A percentile compares a stretch with the other conserved stretches of the same genome.
Conservation (phyloP, 2,888 invertebrate species). For the Gasteruption jaculator region DNA sequence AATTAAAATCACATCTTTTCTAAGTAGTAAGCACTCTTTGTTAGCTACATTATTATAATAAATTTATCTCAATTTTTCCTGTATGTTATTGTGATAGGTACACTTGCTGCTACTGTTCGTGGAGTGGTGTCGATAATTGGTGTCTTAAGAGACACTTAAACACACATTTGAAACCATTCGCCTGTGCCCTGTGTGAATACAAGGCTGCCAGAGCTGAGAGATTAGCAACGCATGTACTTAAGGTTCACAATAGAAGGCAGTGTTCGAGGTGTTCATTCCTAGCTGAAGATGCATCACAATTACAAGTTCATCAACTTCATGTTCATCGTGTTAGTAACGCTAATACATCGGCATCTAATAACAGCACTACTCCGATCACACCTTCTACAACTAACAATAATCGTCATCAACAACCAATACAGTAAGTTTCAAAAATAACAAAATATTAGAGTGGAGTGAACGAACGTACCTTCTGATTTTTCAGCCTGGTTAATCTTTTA, state of each 20-base stretch:
- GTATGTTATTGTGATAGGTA: conserved; percentile 58
- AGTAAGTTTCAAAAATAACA: no score
- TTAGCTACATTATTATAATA: no score
- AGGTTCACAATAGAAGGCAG: conserved; percentile 87
- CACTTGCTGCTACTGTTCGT: conserved; percentile 85
- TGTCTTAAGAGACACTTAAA: conserved; percentile 88
- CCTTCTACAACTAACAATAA: conserved; percentile 23
- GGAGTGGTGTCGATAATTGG: conserved; percentile 93
- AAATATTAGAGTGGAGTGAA: no score
- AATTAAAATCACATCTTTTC: no score
- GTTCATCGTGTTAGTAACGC: conserved; percentile 41
- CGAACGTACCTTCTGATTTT: no score
- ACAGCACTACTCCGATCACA: conserved; percentile 23
- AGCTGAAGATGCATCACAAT: conserved; percentile 77
- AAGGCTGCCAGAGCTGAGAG: conserved; percentile 90
- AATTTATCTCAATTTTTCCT: no score
- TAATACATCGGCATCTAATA: conserved; percentile 27
- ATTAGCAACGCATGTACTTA: conserved; percentile 82
- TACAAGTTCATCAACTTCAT: conserved; percentile 68
- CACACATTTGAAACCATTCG: conserved; percentile 88
- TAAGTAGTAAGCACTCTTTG: no score
- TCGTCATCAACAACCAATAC: conserved; percentile 31
- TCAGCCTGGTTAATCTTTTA: no score
- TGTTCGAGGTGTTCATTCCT: conserved; percentile 86
- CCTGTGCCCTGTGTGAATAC: conserved; percentile 87